Conservation (phyloP, 1,140 invertebrate genomes). For the Cheumatopsyche charites region DNA sequence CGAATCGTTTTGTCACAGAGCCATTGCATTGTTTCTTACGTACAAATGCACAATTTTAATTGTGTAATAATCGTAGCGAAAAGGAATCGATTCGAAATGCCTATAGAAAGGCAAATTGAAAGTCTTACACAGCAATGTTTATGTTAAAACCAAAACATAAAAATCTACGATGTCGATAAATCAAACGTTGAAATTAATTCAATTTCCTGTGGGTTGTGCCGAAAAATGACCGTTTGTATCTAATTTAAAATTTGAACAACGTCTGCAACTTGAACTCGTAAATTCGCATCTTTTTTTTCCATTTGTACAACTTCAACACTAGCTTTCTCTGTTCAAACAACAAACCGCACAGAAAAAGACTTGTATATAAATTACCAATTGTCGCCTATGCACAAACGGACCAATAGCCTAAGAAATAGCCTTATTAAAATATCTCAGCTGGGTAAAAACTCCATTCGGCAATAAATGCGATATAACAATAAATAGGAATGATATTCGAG, state of each 20-base stretch:
- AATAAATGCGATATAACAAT: neutral
- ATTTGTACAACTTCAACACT: too few species aligned
- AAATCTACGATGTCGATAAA: conserved; percentile 19
- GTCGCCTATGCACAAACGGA: neutral
- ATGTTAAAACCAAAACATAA: conserved; percentile 11
- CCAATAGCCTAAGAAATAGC: neutral
- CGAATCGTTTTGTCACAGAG: too few species aligned
- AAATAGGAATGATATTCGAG: neutral
- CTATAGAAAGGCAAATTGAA: too few species aligned
- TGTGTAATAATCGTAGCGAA: too few species aligned
- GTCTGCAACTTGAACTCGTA: neutral
- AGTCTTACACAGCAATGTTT: too few species aligned
- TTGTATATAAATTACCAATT: too few species aligned
- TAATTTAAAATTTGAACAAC: neutral
- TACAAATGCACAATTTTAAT: too few species aligned
- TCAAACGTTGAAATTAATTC: conserved; percentile 21
- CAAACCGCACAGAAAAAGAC: too few species aligned
- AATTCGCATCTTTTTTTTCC: too few species aligned
- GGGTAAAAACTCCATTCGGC: conserved; percentile 2
- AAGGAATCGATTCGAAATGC: too few species aligned
- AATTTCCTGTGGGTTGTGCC: conserved; percentile 30
- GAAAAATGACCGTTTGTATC: conserved; percentile 10
- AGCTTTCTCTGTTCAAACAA: too few species aligned
- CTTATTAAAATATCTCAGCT: conserved; percentile 5
- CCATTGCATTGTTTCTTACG: too few species aligned